phyloP scores from a whole-genome alignment of 64 coral and sea anemone species.

The Montipora foliosa region DNA sequence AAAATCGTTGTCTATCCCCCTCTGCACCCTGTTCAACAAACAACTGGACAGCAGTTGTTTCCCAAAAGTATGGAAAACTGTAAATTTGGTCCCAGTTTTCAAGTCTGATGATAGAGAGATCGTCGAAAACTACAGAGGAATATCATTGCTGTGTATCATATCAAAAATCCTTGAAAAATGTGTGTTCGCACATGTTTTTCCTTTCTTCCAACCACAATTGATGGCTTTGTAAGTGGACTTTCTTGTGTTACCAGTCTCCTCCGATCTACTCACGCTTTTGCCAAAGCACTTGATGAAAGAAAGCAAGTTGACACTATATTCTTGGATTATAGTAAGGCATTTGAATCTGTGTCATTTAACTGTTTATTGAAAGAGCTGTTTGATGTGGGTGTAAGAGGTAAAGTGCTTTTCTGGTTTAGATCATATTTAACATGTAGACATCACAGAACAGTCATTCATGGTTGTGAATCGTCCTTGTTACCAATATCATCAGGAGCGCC shows the following conservation, averaged over 20 bases:
- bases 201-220: too few relatives aligned
- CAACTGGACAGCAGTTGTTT: conserved; percentile 37
- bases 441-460: conserved; percentile 17
- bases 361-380: conserved; percentile 48
- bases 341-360: neutral
- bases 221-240: conserved; percentile 10
- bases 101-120: conserved; percentile 42
- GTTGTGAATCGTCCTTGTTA: conserved; percentile 20
- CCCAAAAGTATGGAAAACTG: conserved; percentile 42
- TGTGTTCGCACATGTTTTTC: conserved; percentile 17
- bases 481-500: conserved; percentile 9
- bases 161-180: conserved; percentile 36
- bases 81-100: too few relatives aligned
- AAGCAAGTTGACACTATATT: neutral
- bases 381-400: conserved; percentile 61
- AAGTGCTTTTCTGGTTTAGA: conserved; percentile 47
- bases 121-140: conserved; percentile 47
- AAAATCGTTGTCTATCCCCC: conserved; percentile 41
- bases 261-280: conserved; percentile 32
- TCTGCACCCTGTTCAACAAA: conserved; percentile 53
- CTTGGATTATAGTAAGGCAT: neutral
- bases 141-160: conserved; percentile 12
- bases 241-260: conserved; percentile 54
- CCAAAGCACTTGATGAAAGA: conserved; percentile 3
- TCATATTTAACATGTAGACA: conserved; percentile 35